Base-by-base conservation (phyloP, 2,888 invertebrate species). In the Drosophila falleni region DNA sequence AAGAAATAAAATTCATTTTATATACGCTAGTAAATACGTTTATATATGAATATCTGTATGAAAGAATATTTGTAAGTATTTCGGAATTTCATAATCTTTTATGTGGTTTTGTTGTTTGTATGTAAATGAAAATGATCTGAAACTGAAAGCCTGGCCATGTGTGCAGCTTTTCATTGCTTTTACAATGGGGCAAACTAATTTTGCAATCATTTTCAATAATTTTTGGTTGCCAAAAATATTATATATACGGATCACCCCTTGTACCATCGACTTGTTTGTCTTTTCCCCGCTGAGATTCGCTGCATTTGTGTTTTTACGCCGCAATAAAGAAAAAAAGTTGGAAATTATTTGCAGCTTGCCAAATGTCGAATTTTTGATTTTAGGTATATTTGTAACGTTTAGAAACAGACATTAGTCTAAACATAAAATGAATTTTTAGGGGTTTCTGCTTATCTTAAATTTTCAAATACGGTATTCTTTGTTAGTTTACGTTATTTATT, bases 191-290 rank as follows among this genome's bases (percentile, higher is more conserved):
- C 74, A 60, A 74, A 61, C 54, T 15, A 47, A 79, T 76, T 82
- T 80, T 82, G 72, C 78, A 86, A 81, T 82, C 50, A 63, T 76
- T 74, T 80, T 67, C 54, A 71, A 71, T 62, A 67, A 54, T 59
- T 74, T 61, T 58, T 47, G 68, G 26, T 63, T 74, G 86, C 81
- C 79, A 78, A 78, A 78, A 54, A 26, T n/a, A 33, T 44, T 44
- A 55, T 35, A 46, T 8, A 46, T 26, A 11, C 15, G n/a, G 19
- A 9, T 2, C 1, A n/a, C n/a, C 8, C 5, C 26, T 13, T 16
- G 16, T 16, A 16, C 3, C 16, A 1, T 11, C 15, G 8, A 29
- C 19, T 13, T 33, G 23, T 5, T n/a, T 2, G 9, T 9, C 53
- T 35, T 10, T 13, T 8, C 58, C 63, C 54, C 54, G 42, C 46